Conservation (phyloP, 1,140 invertebrate genomes). For the Eueides isabella region DNA sequence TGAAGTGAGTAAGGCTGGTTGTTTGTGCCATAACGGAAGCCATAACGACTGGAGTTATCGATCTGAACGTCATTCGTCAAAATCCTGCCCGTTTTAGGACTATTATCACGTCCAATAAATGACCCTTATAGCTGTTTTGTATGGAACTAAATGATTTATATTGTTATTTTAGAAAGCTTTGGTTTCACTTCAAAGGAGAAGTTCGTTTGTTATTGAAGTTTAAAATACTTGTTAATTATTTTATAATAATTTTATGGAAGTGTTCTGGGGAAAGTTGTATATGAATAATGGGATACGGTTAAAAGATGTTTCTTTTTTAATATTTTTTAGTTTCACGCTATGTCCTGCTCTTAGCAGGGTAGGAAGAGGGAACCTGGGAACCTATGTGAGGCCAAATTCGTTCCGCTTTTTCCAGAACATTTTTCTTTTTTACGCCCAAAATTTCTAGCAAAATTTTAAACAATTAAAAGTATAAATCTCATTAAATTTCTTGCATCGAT, state of each 20-base stretch:
- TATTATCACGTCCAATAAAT: constrained; percentile 34
- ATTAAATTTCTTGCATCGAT: no score
- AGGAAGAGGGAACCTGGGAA: no score
- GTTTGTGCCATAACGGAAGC: constrained; percentile 35
- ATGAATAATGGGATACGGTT: neutral
- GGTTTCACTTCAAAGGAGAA: neutral
- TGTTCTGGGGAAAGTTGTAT: neutral
- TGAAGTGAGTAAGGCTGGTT: constrained; percentile 6
- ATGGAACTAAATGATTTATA: constrained; percentile 12
- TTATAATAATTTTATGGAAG: neutral
- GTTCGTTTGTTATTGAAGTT: neutral
- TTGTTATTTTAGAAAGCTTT: neutral
- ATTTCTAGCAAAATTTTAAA: no score
- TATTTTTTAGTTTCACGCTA: no score
- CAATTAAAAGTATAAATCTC: no score
- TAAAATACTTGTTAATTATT: neutral
- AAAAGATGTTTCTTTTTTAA: no score
- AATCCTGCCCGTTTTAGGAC: constrained; percentile 23
- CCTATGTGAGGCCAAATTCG: no score
- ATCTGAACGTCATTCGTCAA: constrained; percentile 32
- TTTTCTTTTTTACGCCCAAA: no score
- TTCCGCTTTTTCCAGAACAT: no score
- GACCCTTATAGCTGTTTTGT: constrained; percentile 22
- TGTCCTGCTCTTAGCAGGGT: no score
- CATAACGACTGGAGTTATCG: constrained; percentile 34